These are phyloP conservation scores for Antedon bifida DNA, from an alignment of 35 echinoderm and acorn worm genomes.

Conservation along the genomic window DNA sequence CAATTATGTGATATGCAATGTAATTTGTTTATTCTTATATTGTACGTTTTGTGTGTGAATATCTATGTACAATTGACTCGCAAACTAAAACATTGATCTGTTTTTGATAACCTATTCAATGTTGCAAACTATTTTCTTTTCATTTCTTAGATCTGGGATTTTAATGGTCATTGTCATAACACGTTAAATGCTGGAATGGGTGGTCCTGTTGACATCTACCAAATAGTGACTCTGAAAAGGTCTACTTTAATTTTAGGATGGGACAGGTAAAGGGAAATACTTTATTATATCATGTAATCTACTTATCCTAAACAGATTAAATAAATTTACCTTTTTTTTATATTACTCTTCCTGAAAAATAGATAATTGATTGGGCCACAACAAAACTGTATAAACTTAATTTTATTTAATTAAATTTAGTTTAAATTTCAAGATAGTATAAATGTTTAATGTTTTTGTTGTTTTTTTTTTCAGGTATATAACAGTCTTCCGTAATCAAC, in stretches of 20 bases:
- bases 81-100: no score
- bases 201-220: conserved; percentile 53
- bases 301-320: not conserved
- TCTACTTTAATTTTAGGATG: conserved; percentile 55
- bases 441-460: conserved; percentile 1
- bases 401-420: no score
- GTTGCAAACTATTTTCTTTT: not conserved
- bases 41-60: no score
- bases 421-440: no score
- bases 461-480: conserved; percentile 34
- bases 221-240: conserved; percentile 60
- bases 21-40: no score
- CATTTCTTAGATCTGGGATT: conserved; percentile 87
- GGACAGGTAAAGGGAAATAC: conserved; percentile 42
- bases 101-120: not conserved
- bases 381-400: no score
- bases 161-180: conserved; percentile 89
- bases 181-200: conserved; percentile 76
- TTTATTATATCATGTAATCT: not conserved
- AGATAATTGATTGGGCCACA: not conserved
- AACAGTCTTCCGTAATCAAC: conserved; percentile 65
- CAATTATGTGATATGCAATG: no score
- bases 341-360: not conserved
- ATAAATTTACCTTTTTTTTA: not conserved
- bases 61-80: no score